Evolutionary conservation across 2,888 invertebrate species (phyloP), one percentile per base, ranked within the genome.

Genomic region (Glaucopsyche alexis): DNA sequence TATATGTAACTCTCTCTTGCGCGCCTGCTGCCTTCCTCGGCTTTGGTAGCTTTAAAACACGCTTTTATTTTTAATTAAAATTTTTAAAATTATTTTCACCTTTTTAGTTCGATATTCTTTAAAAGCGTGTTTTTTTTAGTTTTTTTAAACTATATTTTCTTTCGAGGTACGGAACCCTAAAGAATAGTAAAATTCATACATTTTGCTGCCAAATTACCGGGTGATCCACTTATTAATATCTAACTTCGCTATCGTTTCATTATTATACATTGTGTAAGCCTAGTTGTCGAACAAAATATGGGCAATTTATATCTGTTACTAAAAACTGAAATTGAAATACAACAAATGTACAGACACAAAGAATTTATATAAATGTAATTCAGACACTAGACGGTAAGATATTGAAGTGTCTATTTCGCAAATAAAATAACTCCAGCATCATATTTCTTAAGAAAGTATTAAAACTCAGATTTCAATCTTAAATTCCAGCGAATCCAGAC

Each of bases 401-500:
- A 60, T 60, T 60, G 60, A 60, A 60, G 29, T 29, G 60, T 29
- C 60, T 29, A 60, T 60, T 60, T 60, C 29, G 60, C 60, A 29
- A 60, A 19, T 19, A 55, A 60, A 29, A 60, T 60, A 29, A 60
- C 29, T 60, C 13, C 60, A 60, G 60, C 29, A 29, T 60, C 60
- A 29, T 29, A 60, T 60, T 60, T 60, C 60, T 60, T 60, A 16
- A 13, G 60, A 60, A 29, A 60, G 60, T 60, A 60, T 29, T 60
- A 60, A 60, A 60, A 60, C 47, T 69, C 69, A 14, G 19, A 69
- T 45, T 69, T 47, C 69, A 69, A 69, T 69, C 49, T 47, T 49
- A 49, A 69, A 47, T 69, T 49, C 49, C 69, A 45, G 47, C 72
- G 72, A 73, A 75, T 52, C 47, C 71, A 71, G 70, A 73, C 74